These are phyloP conservation scores for Cryptomyrus ogoouensis DNA, from an alignment of 2,113 vertebrate species.

Conservation along the genomic window DNA sequence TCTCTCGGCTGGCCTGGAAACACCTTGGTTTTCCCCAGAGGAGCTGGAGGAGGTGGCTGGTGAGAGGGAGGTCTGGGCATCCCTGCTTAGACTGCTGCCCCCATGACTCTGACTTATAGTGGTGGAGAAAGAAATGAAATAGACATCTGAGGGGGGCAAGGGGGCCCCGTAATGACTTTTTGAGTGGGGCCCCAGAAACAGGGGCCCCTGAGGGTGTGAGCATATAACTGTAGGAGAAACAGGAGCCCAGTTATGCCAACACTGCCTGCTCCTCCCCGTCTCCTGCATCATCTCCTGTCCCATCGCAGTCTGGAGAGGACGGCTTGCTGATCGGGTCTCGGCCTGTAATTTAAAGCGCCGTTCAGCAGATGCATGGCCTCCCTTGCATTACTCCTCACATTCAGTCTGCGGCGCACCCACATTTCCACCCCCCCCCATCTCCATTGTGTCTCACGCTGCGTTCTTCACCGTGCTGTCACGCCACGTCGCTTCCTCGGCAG, in stretches of 20 bases:
- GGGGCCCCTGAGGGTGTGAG: background rate
- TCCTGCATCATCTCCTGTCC: background rate
- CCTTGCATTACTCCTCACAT: conserved; percentile 28
- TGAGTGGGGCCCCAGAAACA: background rate
- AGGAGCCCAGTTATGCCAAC: background rate
- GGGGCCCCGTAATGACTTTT: background rate
- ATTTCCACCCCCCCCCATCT: background rate
- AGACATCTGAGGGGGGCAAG: background rate
- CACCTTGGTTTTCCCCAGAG: background rate
- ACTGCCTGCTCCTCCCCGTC: background rate
- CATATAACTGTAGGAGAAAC: background rate
- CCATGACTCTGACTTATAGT: background rate
- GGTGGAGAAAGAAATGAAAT: background rate
- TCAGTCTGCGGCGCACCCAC: conserved; percentile 20
- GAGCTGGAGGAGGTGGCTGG: background rate
- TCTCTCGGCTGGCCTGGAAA: background rate
- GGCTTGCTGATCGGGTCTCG: background rate
- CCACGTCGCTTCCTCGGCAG: conserved; percentile 9
- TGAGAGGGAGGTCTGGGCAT: background rate
- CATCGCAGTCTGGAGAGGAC: background rate
- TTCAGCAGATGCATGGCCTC: conserved; percentile 6
- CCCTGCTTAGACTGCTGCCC: background rate
- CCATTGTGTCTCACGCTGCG: conserved; percentile 5
- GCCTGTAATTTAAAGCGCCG: conserved; percentile 16
- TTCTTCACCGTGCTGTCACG: conserved; percentile 2